Evolutionary conservation across 37 sponge, comb jelly and placozoan species (phyloP).

Genomic region (Ephydatia muelleri): DNA sequence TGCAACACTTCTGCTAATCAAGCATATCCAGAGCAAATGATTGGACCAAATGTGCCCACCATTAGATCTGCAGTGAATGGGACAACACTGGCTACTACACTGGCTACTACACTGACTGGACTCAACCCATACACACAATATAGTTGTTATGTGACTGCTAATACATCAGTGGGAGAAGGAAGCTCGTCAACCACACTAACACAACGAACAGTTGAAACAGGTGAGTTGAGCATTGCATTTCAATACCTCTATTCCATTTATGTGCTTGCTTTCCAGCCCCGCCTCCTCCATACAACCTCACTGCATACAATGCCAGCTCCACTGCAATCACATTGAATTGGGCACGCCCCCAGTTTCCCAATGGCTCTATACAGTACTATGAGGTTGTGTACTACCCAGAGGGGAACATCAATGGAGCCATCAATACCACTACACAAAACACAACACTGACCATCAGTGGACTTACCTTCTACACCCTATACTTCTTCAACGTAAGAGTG

Average conservation of each 20-base stretch:
- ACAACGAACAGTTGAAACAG: no score
- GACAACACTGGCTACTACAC: no score
- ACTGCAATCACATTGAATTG: background rate
- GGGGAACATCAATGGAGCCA: background rate
- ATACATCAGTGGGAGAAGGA: no score
- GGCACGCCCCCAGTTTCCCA: constrained; percentile 2
- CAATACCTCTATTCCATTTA: background rate
- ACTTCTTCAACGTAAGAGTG: background rate
- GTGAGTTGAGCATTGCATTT: no score
- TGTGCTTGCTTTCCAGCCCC: constrained; percentile 26
- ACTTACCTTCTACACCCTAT: constrained; percentile 3
- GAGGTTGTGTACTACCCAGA: background rate
- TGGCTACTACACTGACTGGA: no score
- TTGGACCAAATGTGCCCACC: no score
- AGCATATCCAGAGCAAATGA: no score
- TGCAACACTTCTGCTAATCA: no score
- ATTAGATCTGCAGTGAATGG: no score
- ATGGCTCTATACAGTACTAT: background rate
- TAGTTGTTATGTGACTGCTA: no score
- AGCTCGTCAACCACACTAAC: no score
- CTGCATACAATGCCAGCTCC: background rate
- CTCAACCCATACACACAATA: no score
- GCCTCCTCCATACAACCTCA: constrained; percentile 23
- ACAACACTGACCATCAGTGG: background rate
- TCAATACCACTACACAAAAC: background rate